Evolutionary conservation across 2,797 vertebrate species (phyloP).

Genomic region (Helarctos malayanus): DNA sequence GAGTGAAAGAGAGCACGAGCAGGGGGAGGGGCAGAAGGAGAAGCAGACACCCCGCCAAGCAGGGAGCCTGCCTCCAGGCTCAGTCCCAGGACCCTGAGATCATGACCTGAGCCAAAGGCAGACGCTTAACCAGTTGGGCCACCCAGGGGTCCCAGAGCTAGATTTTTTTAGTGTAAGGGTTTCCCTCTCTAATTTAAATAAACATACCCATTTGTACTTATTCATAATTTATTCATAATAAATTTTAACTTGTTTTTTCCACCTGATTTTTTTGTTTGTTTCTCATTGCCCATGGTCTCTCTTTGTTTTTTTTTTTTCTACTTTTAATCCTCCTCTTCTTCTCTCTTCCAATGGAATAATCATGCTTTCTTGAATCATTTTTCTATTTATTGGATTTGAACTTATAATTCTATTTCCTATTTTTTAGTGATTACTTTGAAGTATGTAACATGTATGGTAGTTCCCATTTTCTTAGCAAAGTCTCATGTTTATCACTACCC

Average conservation of each 20-base stretch:
- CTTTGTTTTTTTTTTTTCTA: not conserved
- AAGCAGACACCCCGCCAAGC: not conserved
- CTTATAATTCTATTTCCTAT: not conserved
- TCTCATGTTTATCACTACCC: not conserved
- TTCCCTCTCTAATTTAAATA: not conserved
- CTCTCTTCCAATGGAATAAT: not conserved
- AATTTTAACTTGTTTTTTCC: not conserved
- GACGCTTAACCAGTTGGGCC: not conserved
- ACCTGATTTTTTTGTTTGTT: not conserved
- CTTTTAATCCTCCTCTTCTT: not conserved
- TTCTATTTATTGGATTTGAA: not conserved
- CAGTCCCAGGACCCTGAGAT: not conserved
- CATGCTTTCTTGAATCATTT: not conserved
- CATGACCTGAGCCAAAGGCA: not conserved
- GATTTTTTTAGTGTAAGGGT: not conserved
- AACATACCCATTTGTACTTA: not conserved
- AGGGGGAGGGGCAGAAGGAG: not conserved
- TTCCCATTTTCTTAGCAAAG: not conserved
- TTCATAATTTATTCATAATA: conserved; percentile 7
- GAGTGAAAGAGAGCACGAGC: not conserved
- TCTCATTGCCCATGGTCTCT: not conserved
- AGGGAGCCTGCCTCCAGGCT: not conserved
- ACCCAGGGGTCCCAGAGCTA: not conserved
- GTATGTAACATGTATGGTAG: not conserved
- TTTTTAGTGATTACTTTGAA: not conserved